Conservation (phyloP, 1,140 invertebrate genomes). For the Melitaea cinxia region DNA sequence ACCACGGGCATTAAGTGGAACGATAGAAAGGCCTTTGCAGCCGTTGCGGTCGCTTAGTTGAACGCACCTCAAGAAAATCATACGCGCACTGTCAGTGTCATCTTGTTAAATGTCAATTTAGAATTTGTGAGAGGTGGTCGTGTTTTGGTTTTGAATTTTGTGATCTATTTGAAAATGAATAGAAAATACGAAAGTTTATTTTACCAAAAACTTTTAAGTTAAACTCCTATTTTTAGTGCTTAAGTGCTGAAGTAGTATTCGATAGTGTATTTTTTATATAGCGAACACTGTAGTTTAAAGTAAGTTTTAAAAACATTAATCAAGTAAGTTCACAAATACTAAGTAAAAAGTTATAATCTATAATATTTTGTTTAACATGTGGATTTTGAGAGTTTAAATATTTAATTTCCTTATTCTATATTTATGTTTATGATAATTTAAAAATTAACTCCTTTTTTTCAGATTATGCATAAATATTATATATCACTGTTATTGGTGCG, state of each 20-base stretch:
- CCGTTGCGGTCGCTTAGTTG: too few relatives aligned
- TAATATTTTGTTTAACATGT: neutral
- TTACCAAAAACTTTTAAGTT: slow-evolving; percentile 44
- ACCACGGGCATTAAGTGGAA: too few relatives aligned
- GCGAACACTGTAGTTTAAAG: neutral
- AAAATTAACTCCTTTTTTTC: slow-evolving; percentile 45
- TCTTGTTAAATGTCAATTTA: slow-evolving; percentile 46
- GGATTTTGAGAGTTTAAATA: neutral
- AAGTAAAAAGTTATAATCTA: neutral
- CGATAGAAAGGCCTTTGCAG: too few relatives aligned
- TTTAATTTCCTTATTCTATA: slow-evolving; percentile 38
- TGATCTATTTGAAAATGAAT: slow-evolving; percentile 52
- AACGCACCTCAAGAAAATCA: neutral
- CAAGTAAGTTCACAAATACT: neutral
- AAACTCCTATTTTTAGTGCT: slow-evolving; percentile 24
- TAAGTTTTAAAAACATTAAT: neutral
- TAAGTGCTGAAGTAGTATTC: slow-evolving; percentile 20
- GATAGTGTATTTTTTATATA: slow-evolving; percentile 17
- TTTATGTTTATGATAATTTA: too few relatives aligned
- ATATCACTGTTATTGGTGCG: slow-evolving; percentile 59
- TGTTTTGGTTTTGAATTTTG: slow-evolving; percentile 52
- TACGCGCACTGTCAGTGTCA: slow-evolving; percentile 5
- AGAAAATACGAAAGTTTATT: slow-evolving; percentile 47
- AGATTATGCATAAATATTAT: slow-evolving; percentile 63
- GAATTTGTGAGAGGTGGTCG: slow-evolving; percentile 44